These are phyloP conservation scores for Rhagoletis zephyria DNA, from an alignment of 1,140 invertebrate species.

Conservation along the genomic window DNA sequence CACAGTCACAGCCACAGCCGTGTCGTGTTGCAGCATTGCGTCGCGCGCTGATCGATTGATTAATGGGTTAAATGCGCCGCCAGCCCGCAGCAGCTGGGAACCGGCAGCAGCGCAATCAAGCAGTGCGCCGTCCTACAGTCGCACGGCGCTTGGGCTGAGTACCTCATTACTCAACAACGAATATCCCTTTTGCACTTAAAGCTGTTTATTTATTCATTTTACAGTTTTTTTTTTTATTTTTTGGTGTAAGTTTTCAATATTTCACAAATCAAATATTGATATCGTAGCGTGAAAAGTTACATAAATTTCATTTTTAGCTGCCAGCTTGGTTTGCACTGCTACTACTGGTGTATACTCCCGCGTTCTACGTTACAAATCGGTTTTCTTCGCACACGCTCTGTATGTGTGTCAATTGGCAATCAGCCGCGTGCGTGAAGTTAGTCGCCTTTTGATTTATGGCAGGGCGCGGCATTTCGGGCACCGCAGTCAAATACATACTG, in stretches of 20 bases:
- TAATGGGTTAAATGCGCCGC: constrained; percentile 48
- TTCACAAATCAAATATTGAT: constrained; percentile 42
- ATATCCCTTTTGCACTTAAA: constrained; percentile 3
- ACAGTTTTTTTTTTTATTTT: constrained; percentile 8
- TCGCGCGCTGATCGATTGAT: constrained; percentile 53
- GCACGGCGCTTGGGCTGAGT: background rate
- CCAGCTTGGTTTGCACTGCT: background rate
- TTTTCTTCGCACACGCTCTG: background rate
- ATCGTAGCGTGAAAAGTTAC: background rate
- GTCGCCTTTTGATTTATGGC: constrained; percentile 48
- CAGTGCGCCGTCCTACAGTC: background rate
- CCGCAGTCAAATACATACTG: constrained; percentile 22
- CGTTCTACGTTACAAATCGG: background rate
- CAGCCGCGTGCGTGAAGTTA: constrained; percentile 23
- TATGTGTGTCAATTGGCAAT: constrained; percentile 37
- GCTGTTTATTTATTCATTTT: constrained; percentile 12
- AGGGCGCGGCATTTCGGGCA: constrained; percentile 36
- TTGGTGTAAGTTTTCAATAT: background rate
- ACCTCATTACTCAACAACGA: constrained; percentile 21
- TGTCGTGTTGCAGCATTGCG: background rate
- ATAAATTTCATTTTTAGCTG: background rate
- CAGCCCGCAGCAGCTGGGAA: background rate
- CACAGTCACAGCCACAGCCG: constrained; percentile 50
- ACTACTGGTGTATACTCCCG: background rate
- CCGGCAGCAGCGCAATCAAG: background rate